These are phyloP conservation scores for Cyphomyrmex costatus DNA, from an alignment of 1,140 invertebrate species.

Conservation along the genomic window DNA sequence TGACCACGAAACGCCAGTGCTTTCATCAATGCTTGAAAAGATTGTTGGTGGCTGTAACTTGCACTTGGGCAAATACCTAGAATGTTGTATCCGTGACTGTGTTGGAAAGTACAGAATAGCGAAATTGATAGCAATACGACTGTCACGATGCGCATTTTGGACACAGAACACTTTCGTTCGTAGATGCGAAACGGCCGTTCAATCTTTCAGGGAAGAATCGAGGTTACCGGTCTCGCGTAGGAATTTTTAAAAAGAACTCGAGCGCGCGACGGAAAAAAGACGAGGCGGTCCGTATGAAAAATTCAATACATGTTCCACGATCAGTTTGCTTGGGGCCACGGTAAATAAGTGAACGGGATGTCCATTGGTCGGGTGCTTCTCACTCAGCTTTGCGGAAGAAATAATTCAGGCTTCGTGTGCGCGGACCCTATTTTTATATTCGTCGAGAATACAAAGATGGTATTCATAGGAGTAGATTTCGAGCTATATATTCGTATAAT, in stretches of 20 bases:
- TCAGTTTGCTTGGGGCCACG: conserved; percentile 63
- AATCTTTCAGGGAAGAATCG: conserved; percentile 71
- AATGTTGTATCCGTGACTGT: conserved; percentile 76
- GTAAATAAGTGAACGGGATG: conserved; percentile 70
- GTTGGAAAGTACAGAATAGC: conserved; percentile 31
- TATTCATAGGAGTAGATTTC: conserved; percentile 62
- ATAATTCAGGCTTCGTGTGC: conserved; percentile 65
- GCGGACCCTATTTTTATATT: conserved; percentile 69
- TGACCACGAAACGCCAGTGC: conserved; percentile 88
- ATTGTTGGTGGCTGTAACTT: conserved; percentile 88
- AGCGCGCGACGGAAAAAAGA: conserved; percentile 27
- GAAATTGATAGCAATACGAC: conserved; percentile 53
- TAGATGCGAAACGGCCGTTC: conserved; percentile 56
- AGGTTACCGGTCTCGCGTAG: conserved; percentile 44
- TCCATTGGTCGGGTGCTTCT: conserved; percentile 64
- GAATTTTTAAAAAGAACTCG: conserved; percentile 58
- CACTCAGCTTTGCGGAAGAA: conserved; percentile 57
- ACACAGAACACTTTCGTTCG: conserved; percentile 34
- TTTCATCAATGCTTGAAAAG: conserved; percentile 88
- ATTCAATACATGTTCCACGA: conserved; percentile 71
- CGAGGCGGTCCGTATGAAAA: conserved; percentile 58
- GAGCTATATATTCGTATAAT: conserved; percentile 53
- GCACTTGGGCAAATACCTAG: conserved; percentile 86
- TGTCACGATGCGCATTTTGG: conserved; percentile 56
- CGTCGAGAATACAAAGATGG: conserved; percentile 59